phyloP scores from a whole-genome alignment of 2,888 invertebrate genomes.

The Autographa pulchrina region DNA sequence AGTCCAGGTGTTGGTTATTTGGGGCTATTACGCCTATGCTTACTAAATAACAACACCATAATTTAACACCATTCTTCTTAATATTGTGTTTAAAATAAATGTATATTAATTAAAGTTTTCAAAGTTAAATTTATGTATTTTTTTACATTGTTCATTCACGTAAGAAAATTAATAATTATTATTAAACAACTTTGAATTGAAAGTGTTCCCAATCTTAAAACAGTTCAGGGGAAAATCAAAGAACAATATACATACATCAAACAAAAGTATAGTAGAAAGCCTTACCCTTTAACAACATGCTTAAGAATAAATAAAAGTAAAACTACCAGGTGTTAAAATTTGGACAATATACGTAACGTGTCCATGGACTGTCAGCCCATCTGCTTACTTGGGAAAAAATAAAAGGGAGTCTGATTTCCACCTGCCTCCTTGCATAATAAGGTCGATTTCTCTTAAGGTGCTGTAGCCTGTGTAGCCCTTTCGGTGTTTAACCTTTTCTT shows the following conservation, averaged over 20 bases:
- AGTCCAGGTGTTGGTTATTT: not conserved
- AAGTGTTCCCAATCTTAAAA: no score
- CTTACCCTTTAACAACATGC: not conserved
- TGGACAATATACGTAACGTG: conserved; percentile 14
- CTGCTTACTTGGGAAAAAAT: conserved; percentile 28
- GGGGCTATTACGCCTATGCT: not conserved
- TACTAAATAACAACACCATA: not conserved
- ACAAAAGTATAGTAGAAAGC: not conserved
- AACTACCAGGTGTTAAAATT: conserved; percentile 9
- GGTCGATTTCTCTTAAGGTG: conserved; percentile 1
- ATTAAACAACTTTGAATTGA: no score
- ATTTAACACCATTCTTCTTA: not conserved
- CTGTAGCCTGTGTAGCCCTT: not conserved
- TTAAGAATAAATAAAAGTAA: not conserved
- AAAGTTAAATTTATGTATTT: no score
- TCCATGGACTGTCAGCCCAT: conserved; percentile 21
- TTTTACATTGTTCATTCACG: no score
- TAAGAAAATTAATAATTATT: no score
- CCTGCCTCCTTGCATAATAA: conserved; percentile 20
- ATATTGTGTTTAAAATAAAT: no score
- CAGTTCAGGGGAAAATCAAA: no score
- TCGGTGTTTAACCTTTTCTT: not conserved
- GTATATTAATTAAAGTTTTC: no score
- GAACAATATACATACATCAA: no score
- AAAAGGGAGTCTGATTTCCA: conserved; percentile 26